A percentile compares a stretch with the other conserved stretches of the same genome.
These are phyloP conservation scores for Gymnocheta viridis DNA, from an alignment of 2,888 invertebrate genomes.

Conservation along the genomic window DNA sequence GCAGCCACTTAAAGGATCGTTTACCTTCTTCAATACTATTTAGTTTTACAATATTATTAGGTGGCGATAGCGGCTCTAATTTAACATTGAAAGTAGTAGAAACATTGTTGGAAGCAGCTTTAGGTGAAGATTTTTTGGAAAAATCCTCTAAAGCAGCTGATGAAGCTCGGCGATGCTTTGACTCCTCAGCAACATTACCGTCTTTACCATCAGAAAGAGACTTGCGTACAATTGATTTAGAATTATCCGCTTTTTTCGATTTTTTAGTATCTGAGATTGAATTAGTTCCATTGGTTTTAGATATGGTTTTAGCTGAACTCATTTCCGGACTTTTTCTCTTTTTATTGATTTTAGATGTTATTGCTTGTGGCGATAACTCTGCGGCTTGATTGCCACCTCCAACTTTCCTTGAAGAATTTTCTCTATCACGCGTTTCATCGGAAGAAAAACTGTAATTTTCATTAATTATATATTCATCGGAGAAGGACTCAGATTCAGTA, in stretches of 20 bases:
- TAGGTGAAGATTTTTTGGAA: not conserved
- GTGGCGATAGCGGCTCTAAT: slow-evolving; percentile 66
- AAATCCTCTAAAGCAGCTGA: not conserved
- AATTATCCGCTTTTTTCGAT: slow-evolving; percentile 17
- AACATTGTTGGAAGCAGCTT: not conserved
- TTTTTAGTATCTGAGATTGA: slow-evolving; percentile 17
- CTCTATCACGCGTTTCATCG: not conserved
- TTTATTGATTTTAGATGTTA: slow-evolving; percentile 15
- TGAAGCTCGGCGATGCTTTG: not conserved
- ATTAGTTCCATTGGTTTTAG: not conserved
- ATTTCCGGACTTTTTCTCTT: slow-evolving; percentile 42
- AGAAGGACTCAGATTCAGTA: slow-evolving; percentile 16
- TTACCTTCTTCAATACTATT: slow-evolving; percentile 85
- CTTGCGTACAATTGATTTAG: not conserved
- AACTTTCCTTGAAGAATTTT: not conserved
- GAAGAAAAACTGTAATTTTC: slow-evolving; percentile 10
- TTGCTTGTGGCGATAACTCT: not conserved
- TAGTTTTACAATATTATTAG: slow-evolving; percentile 56
- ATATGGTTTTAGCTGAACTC: not conserved
- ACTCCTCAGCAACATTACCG: not conserved
- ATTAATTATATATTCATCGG: slow-evolving; percentile 30
- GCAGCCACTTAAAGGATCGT: slow-evolving; percentile 87
- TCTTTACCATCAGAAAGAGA: not conserved
- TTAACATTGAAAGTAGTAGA: slow-evolving; percentile 52
- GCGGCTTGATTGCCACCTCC: slow-evolving; percentile 27